Conservation (phyloP, 2,113 vertebrate species). For the Gobio gobio region DNA sequence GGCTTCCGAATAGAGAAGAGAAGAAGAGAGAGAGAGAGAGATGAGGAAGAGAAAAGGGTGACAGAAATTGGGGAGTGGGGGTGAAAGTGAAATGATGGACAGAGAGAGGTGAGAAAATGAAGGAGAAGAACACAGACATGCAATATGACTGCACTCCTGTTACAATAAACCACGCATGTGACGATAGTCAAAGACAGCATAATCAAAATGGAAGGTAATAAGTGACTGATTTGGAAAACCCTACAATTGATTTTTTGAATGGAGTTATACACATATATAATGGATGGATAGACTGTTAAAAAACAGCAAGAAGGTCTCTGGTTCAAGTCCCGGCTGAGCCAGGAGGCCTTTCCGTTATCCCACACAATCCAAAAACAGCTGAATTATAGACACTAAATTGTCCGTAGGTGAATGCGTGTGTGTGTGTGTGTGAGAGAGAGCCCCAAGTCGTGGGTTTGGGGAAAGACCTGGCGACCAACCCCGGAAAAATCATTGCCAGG, state of each 20-base stretch:
- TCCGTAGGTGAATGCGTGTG: too few relatives aligned
- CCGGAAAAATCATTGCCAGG: too few relatives aligned
- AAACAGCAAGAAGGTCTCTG: too few relatives aligned
- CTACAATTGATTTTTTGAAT: not conserved
- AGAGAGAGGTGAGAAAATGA: constrained; percentile 59
- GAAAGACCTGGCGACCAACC: too few relatives aligned
- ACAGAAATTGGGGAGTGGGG: constrained; percentile 20
- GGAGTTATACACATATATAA: not conserved
- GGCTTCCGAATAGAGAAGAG: constrained; percentile 66
- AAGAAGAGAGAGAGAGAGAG: constrained; percentile 35
- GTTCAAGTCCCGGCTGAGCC: too few relatives aligned
- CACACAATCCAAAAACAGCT: too few relatives aligned
- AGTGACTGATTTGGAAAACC: not conserved
- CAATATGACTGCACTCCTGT: not conserved
- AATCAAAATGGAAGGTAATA: not conserved
- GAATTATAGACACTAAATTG: too few relatives aligned
- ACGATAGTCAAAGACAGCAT: not conserved
- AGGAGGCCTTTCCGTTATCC: too few relatives aligned
- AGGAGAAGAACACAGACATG: constrained; percentile 59
- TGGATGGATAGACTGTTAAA: not conserved
- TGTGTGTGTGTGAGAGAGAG: too few relatives aligned
- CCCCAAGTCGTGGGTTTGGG: too few relatives aligned
- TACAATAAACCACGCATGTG: too few relatives aligned
- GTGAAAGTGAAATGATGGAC: constrained; percentile 31
- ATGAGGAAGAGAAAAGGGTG: constrained; percentile 6